Evolutionary conservation across 1,140 invertebrate species (phyloP).

Genomic region (Aleiodes sp.): DNA sequence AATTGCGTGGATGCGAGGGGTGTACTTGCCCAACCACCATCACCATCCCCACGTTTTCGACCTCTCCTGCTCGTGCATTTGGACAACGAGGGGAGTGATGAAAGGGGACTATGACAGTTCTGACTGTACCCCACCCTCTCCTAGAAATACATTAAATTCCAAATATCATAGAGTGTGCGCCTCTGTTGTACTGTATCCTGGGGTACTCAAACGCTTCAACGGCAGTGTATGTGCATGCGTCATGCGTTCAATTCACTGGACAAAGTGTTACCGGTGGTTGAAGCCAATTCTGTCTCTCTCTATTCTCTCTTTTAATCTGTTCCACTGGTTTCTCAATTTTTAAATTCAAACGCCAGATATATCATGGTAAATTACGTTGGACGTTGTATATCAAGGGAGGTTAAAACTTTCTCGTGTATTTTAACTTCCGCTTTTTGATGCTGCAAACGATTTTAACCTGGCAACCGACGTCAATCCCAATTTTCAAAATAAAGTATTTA

Average conservation of each 20-base stretch:
- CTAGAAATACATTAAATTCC: constrained; percentile 32
- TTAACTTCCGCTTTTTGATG: no score
- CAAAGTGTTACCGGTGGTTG: constrained; percentile 5
- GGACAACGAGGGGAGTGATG: constrained; percentile 6
- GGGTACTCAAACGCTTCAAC: background rate
- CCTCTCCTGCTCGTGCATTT: background rate
- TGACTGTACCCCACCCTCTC: background rate
- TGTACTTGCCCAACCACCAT: constrained; percentile 35
- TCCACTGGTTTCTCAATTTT: background rate
- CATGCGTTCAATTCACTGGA: constrained; percentile 11
- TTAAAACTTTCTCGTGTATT: no score
- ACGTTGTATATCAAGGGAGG: no score
- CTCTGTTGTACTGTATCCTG: no score
- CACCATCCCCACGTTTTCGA: background rate
- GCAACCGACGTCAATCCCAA: no score
- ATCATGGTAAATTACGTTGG: background rate
- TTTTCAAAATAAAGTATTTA: no score
- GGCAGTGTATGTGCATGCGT: background rate
- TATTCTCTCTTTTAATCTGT: background rate
- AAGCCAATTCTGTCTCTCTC: background rate
- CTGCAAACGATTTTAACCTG: no score
- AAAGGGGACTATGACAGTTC: background rate
- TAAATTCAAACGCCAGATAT: background rate
- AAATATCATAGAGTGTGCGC: background rate
- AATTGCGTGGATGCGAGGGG: constrained; percentile 51